Evolutionary conservation across 2,888 invertebrate species (phyloP).

Genomic region (Teleogryllus oceanicus): DNA sequence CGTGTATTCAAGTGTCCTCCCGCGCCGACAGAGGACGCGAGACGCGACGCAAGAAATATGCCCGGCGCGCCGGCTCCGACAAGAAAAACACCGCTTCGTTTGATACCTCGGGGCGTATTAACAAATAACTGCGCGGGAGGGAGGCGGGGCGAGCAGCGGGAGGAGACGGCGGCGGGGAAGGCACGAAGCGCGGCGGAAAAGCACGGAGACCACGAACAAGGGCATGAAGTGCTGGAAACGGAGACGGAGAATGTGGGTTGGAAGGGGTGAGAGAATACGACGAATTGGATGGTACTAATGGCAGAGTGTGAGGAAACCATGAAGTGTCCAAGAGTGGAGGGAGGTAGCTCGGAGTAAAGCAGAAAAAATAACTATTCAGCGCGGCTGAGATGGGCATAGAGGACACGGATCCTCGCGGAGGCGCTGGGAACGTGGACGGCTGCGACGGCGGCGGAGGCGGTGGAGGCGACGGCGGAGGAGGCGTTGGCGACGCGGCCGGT

Average conservation of each 20-base stretch:
- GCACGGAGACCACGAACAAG: neutral
- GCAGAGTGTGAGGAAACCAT: too few relatives aligned
- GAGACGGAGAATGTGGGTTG: too few relatives aligned
- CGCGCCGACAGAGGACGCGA: neutral
- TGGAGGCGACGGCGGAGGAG: neutral
- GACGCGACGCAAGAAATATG: neutral
- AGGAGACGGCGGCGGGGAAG: neutral
- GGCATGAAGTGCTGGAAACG: too few relatives aligned
- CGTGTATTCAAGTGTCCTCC: conserved; percentile 11
- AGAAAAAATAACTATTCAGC: too few relatives aligned
- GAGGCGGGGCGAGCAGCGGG: neutral
- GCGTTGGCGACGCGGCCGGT: neutral
- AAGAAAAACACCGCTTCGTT: conserved; percentile 7
- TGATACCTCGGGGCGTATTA: neutral
- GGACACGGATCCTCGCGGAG: neutral
- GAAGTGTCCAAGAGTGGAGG: too few relatives aligned
- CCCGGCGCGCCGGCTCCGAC: neutral
- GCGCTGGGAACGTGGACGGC: neutral
- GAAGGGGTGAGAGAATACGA: too few relatives aligned
- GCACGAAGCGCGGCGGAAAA: neutral
- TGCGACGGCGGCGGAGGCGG: neutral
- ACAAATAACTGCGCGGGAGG: neutral
- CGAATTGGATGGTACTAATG: too few relatives aligned
- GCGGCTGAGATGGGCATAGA: neutral
- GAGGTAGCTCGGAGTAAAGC: too few relatives aligned